Conservation (phyloP, 2,113 vertebrate genomes). For the Lophotis ruficrista region DNA sequence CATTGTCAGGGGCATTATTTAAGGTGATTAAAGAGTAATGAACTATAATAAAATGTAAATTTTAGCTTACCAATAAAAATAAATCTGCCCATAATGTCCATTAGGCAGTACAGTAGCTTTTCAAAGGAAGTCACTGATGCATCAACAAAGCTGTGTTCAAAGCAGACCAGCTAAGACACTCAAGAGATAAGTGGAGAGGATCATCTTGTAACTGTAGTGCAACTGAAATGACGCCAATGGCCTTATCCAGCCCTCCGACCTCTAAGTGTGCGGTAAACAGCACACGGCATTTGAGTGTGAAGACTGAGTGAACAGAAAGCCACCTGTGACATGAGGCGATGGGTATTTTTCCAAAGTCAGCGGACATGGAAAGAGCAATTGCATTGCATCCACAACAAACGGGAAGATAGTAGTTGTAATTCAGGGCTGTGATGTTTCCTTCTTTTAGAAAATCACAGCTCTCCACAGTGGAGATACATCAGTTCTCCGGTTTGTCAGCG, state of each 20-base stretch:
- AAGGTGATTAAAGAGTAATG: neutral
- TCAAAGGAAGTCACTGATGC: neutral
- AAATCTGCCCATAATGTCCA: neutral
- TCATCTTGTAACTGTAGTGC: neutral
- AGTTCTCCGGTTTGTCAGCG: neutral
- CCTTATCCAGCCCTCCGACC: neutral
- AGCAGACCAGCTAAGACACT: slow-evolving; percentile 15
- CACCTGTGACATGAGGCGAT: neutral
- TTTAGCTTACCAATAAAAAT: neutral
- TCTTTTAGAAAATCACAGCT: neutral
- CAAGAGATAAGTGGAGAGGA: neutral
- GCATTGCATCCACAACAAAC: neutral
- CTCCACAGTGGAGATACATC: neutral
- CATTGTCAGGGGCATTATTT: neutral
- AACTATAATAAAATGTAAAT: neutral
- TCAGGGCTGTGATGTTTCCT: neutral
- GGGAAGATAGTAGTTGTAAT: neutral
- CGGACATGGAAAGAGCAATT: neutral
- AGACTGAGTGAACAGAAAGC: neutral
- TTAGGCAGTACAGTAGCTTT: neutral
- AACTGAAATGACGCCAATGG: neutral
- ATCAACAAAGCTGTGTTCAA: neutral
- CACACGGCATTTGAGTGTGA: neutral
- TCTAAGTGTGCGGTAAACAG: neutral
- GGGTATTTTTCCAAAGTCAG: neutral